These are phyloP conservation scores for Hapalemur alaotrensis DNA, from an alignment of 2,797 vertebrate genomes.

Conservation along the genomic window DNA sequence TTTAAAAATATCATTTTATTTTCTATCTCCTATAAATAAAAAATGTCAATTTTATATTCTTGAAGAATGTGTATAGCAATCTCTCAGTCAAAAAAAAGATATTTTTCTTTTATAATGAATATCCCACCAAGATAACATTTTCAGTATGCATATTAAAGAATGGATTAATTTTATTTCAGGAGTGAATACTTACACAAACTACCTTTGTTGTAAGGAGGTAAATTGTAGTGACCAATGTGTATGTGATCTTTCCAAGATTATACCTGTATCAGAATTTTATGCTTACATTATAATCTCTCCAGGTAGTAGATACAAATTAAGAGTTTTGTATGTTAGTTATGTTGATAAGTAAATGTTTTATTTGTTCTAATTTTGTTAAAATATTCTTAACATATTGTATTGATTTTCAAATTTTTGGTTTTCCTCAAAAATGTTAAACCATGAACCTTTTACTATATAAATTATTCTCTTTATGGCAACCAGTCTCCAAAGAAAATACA, in stretches of 20 bases:
- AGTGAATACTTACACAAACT: slow-evolving; percentile 34
- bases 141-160: slow-evolving; percentile 30
- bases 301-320: slow-evolving; percentile 28
- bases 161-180: slow-evolving; percentile 13
- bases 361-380: slow-evolving; percentile 44
- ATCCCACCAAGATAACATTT: slow-evolving; percentile 33
- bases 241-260: neutral
- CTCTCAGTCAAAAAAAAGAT: neutral
- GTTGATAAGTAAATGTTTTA: slow-evolving; percentile 29
- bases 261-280: slow-evolving; percentile 48
- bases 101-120: slow-evolving; percentile 57
- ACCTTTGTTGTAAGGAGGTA: slow-evolving; percentile 48
- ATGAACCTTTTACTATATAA: slow-evolving; percentile 54
- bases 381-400: neutral
- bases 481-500: slow-evolving; percentile 61
- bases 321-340: slow-evolving; percentile 14
- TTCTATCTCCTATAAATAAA: slow-evolving; percentile 52
- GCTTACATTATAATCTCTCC: slow-evolving; percentile 15
- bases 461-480: slow-evolving; percentile 57
- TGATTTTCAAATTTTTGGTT: slow-evolving; percentile 51
- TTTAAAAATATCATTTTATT: slow-evolving; percentile 8
- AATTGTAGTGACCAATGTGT: neutral
- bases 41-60: slow-evolving; percentile 33
- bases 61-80: slow-evolving; percentile 13
- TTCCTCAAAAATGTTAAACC: slow-evolving; percentile 67